These are phyloP conservation scores for Mormyrus iriodes DNA, from an alignment of 2,113 vertebrate species.

Conservation along the genomic window DNA sequence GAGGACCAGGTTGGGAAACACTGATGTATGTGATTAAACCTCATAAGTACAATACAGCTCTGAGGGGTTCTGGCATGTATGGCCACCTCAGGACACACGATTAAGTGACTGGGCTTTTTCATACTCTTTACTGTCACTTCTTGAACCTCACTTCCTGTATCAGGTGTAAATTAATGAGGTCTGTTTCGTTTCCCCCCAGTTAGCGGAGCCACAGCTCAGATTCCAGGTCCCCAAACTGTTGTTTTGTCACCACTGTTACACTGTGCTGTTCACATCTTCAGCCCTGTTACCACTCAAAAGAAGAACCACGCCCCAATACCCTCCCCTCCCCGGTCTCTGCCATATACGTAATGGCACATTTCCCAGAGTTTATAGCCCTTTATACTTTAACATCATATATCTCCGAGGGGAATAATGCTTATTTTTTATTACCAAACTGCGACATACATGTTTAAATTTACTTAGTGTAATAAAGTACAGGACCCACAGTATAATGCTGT, in stretches of 20 bases:
- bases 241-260: neutral
- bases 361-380: neutral
- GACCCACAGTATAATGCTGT: neutral
- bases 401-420: neutral
- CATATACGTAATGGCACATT: neutral
- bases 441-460: neutral
- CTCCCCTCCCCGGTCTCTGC: neutral
- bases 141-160: neutral
- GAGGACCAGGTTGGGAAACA: neutral
- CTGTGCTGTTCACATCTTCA: neutral
- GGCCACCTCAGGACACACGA: neutral
- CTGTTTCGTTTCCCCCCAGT: neutral
- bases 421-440: neutral
- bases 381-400: neutral
- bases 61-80: neutral
- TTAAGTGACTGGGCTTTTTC: neutral
- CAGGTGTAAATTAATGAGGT: neutral
- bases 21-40: neutral
- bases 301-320: neutral
- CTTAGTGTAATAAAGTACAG: neutral
- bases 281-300: neutral
- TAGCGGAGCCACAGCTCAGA: neutral
- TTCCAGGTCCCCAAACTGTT: neutral
- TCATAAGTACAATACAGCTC: neutral
- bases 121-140: neutral